Conservation (phyloP, 2,797 vertebrate genomes). For the Pseudotriccus pelzelni region DNA sequence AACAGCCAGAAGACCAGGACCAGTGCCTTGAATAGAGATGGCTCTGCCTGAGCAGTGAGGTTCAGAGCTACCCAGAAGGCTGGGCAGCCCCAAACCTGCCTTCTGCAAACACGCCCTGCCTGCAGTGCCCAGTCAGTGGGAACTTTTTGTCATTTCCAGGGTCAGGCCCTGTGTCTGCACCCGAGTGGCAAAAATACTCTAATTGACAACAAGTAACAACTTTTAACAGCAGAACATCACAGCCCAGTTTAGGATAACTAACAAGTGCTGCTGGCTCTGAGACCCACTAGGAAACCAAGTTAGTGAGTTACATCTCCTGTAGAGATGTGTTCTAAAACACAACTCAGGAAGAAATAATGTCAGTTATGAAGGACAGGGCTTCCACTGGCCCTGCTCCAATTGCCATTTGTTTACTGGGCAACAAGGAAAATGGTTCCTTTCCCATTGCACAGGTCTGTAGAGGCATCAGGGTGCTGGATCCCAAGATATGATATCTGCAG, state of each 20-base stretch:
- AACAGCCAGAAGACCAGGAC: background rate
- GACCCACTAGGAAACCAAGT: background rate
- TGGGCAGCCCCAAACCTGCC: background rate
- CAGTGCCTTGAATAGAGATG: background rate
- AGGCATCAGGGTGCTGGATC: background rate
- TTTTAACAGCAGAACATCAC: background rate
- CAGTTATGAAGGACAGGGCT: background rate
- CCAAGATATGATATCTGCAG: no score
- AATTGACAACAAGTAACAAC: background rate
- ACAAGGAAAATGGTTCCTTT: background rate
- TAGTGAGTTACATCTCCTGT: background rate
- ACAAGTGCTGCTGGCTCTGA: background rate
- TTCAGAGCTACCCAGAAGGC: background rate
- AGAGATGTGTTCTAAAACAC: background rate
- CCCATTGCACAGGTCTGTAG: background rate
- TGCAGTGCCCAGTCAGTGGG: background rate
- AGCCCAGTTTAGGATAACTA: background rate
- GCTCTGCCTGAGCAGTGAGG: accelerated
- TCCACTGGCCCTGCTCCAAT: background rate
- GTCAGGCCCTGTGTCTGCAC: background rate
- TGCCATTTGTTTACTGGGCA: background rate
- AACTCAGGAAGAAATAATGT: background rate
- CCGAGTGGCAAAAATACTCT: background rate
- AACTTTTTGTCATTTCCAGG: background rate
- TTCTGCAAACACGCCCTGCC: background rate